These are phyloP conservation scores for Samia ricini DNA, from an alignment of 1,140 invertebrate genomes.

Conservation along the genomic window DNA sequence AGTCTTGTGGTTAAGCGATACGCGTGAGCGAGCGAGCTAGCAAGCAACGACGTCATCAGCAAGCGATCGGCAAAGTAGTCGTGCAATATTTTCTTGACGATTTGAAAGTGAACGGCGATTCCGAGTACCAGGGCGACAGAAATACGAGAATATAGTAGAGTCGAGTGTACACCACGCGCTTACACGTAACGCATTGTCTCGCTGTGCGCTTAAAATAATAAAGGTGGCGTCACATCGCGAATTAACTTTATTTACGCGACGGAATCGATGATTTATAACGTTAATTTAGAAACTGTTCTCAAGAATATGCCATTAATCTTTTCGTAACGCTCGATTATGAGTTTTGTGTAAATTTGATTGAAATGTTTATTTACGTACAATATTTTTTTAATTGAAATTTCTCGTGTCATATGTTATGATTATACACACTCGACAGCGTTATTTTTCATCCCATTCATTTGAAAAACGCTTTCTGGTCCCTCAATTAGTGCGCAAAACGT, in stretches of 20 bases:
- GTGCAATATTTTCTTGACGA: slow-evolving; percentile 14
- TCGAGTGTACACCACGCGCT: neutral
- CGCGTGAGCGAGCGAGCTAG: too few species aligned
- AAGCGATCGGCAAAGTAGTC: too few species aligned
- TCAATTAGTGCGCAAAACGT: too few species aligned
- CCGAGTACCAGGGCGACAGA: slow-evolving; percentile 32
- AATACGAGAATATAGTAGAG: slow-evolving; percentile 15
- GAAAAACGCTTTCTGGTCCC: too few species aligned
- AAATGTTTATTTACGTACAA: neutral
- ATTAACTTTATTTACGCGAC: neutral
- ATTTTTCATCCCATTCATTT: too few species aligned
- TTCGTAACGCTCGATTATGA: neutral
- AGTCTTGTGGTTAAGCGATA: too few species aligned
- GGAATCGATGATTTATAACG: neutral
- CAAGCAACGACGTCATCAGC: too few species aligned
- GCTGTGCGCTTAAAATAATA: neutral
- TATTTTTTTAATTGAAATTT: neutral
- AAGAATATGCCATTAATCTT: neutral
- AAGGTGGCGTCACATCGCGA: neutral
- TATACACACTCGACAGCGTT: neutral
- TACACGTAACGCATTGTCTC: slow-evolving; percentile 4
- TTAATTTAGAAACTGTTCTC: neutral
- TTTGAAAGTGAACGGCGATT: slow-evolving; percentile 41
- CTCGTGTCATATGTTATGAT: neutral
- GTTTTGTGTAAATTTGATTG: neutral